Evolutionary conservation across 2,113 vertebrate species (phyloP), one percentile per base, ranked within the genome.

Genomic region (Telmatochromis brachygnathus): DNA sequence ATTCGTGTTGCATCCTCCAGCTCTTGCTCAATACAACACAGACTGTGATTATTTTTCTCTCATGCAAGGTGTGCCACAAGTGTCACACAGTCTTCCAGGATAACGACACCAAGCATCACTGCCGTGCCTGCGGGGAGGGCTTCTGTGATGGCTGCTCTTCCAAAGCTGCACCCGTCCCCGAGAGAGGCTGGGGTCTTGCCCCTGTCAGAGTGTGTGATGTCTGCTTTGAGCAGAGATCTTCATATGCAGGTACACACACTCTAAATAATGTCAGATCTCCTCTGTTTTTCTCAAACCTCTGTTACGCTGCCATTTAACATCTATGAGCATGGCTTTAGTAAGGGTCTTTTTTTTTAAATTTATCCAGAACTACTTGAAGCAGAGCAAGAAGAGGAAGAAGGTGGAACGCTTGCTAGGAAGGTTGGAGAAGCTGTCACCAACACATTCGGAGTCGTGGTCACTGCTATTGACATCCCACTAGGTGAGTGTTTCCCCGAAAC

Each of bases 401-500:
- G 98, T 0, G 97, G 98, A n/a, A 99, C 96, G 0, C 96, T 99
- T 75, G 98, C 98, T 88, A 97, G 99, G 93, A 99, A 99, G 94
- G 98, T 99, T 87, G 99, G 99, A 23, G 99, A 99, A 90, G 99
- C 97, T 6, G 99, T 99, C 87, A 98, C 98, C 95, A 99, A 97
- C 94, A 99, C 99, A 0, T 91, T 99, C 45, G 99, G 98, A 89
- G 98, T 98, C 0, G 98, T 99, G 88, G 99, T 97, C 88, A 99
- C 98, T 83, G 98, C 98, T 80, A 99, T 99, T 87, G 98, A 99
- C 96, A 98, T 99, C 97, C 99, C 98, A 82, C 96, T 99, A 91
- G 99, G 99, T 99, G 93, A 96, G 96, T 94, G 53, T 83, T 89
- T 89, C 19, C 30, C 49, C 8, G 2, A 82, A 88, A 84, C 83